phyloP scores from a whole-genome alignment of 37 sponge, comb jelly and placozoan species.

The Eunapius fragilis region DNA sequence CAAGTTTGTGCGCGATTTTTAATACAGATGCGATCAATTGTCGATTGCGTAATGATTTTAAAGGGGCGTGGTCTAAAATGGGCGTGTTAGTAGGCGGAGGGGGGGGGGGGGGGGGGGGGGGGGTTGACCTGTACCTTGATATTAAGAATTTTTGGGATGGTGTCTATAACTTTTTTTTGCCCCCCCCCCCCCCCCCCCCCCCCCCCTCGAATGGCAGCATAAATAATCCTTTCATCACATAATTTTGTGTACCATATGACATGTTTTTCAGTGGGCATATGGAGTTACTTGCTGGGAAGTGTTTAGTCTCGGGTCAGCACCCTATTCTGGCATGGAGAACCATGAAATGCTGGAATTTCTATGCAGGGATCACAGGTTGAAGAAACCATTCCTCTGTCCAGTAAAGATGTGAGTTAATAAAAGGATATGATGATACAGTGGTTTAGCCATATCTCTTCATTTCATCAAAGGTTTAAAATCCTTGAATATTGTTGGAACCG shows the following conservation, averaged over 20 bases:
- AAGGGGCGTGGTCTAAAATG: too few relatives aligned
- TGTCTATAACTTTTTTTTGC: too few relatives aligned
- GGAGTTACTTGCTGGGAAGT: constrained; percentile 40
- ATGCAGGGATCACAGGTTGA: neutral
- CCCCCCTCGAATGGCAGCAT: neutral
- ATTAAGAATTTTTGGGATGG: too few relatives aligned
- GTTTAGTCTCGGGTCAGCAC: constrained; percentile 6
- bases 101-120: too few relatives aligned
- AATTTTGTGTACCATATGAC: neutral
- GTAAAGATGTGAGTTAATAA: neutral
- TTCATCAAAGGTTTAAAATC: neutral
- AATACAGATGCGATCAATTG: too few relatives aligned
- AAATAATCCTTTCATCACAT: neutral
- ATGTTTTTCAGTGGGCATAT: constrained; percentile 26
- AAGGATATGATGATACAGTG: neutral
- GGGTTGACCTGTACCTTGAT: too few relatives aligned
- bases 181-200: too few relatives aligned
- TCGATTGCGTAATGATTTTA: too few relatives aligned
- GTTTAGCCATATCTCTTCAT: neutral
- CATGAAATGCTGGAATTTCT: neutral
- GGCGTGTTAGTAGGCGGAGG: too few relatives aligned
- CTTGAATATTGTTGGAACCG: neutral
- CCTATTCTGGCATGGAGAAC: constrained; percentile 14
- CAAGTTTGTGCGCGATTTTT: too few relatives aligned
- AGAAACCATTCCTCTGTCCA: neutral